Evolutionary conservation across 2,888 invertebrate genomes (phyloP).

Genomic region (Meta bourneti): DNA sequence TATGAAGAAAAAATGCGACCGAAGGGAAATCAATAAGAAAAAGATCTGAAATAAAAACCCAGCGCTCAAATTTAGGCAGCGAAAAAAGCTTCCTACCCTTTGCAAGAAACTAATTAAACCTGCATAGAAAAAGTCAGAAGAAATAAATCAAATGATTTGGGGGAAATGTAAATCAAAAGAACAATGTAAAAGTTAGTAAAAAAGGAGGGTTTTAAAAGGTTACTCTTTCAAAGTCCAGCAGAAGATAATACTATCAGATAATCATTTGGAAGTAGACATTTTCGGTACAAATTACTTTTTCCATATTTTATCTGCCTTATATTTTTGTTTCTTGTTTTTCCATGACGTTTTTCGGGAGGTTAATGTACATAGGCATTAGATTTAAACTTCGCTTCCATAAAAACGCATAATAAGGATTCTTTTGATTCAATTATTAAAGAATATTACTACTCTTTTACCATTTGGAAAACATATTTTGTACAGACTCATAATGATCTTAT

Average conservation of each 20-base stretch:
- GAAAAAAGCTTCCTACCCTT: slow-evolving; percentile 10
- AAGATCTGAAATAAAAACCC: slow-evolving; percentile 35
- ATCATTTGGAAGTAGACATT: slow-evolving; percentile 40
- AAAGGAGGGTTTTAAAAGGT: slow-evolving; percentile 25
- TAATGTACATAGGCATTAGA: no score
- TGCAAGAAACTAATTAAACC: slow-evolving; percentile 47
- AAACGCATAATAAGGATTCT: no score
- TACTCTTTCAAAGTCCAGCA: slow-evolving; percentile 38
- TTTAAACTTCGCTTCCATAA: no score
- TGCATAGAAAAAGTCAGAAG: slow-evolving; percentile 46
- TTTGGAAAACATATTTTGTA: no score
- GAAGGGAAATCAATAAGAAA: slow-evolving; percentile 6
- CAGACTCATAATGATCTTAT: no score
- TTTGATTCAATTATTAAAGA: no score
- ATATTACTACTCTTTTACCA: no score
- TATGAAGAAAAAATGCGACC: slow-evolving; percentile 14
- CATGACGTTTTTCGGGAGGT: no score
- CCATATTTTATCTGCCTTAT: slow-evolving; percentile 18
- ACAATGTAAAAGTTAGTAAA: slow-evolving; percentile 49
- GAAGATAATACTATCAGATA: slow-evolving; percentile 47
- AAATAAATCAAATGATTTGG: slow-evolving; percentile 65
- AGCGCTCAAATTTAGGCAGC: slow-evolving; percentile 3
- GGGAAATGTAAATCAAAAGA: slow-evolving; percentile 50
- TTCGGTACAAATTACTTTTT: slow-evolving; percentile 17
- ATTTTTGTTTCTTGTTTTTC: neutral